Evolutionary conservation across 2,113 vertebrate genomes (phyloP).

Genomic region (Antechinus stuartii): DNA sequence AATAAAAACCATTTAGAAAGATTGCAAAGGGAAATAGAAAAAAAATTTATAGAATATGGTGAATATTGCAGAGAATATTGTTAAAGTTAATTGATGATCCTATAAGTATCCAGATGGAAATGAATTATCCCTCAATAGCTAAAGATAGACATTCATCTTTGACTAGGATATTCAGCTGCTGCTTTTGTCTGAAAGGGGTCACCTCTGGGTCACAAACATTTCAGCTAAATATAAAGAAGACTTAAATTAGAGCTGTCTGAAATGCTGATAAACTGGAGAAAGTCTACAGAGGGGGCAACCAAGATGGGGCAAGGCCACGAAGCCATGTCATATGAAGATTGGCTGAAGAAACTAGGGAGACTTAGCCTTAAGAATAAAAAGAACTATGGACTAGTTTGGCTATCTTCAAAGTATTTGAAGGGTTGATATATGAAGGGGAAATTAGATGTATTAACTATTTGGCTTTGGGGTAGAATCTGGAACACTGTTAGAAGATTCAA

Average conservation of each 20-base stretch:
- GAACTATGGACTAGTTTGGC: background rate
- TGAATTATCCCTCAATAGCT: slow-evolving; percentile 60
- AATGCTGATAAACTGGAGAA: background rate
- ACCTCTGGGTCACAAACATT: slow-evolving; percentile 49
- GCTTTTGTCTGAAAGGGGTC: slow-evolving; percentile 56
- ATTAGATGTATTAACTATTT: background rate
- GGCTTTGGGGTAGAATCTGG: background rate
- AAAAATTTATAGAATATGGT: slow-evolving; percentile 46
- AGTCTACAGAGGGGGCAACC: background rate
- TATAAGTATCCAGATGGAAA: slow-evolving; percentile 54
- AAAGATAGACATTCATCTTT: slow-evolving; percentile 57
- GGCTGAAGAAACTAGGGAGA: background rate
- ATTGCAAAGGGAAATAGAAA: background rate
- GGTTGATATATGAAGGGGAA: background rate
- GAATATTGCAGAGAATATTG: slow-evolving; percentile 51
- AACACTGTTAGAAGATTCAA: background rate
- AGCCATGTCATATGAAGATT: background rate
- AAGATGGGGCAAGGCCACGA: background rate
- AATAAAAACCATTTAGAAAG: background rate
- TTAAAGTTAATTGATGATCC: slow-evolving; percentile 48
- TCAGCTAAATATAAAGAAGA: slow-evolving; percentile 1
- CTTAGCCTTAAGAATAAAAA: background rate
- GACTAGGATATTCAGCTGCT: slow-evolving; percentile 61
- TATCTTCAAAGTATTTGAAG: background rate
- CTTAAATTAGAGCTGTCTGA: background rate